Evolutionary conservation across 2,113 vertebrate genomes (phyloP).

Genomic region (Podarcis cretensis): DNA sequence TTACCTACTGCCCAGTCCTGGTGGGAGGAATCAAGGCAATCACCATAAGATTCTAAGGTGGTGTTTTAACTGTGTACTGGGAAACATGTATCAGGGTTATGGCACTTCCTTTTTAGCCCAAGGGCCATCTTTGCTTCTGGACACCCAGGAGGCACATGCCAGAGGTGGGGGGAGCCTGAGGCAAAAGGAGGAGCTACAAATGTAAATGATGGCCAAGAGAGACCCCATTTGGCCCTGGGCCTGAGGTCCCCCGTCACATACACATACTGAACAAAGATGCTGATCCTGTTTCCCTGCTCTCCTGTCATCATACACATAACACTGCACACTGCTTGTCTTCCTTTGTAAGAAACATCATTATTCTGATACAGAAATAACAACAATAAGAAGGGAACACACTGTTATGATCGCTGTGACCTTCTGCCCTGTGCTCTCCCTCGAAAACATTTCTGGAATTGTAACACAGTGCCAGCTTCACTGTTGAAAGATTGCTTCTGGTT

Average conservation of each 20-base stretch:
- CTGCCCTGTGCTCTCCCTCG: slow-evolving; percentile 21
- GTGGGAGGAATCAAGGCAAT: not conserved
- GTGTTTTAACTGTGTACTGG: not conserved
- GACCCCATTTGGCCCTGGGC: not conserved
- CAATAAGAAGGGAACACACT: slow-evolving; percentile 29
- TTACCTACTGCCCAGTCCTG: not conserved
- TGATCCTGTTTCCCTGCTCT: slow-evolving; percentile 17
- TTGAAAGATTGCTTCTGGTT: slow-evolving; percentile 48
- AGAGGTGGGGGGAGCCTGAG: no score
- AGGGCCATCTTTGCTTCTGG: no score
- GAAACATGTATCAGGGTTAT: no score
- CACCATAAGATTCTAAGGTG: not conserved
- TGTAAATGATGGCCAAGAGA: no score
- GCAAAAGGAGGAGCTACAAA: no score
- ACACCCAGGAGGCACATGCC: no score
- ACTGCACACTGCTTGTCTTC: not conserved
- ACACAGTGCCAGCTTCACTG: slow-evolving; percentile 32
- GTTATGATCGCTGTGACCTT: slow-evolving; percentile 43
- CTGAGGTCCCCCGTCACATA: not conserved
- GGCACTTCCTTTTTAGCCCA: no score
- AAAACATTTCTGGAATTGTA: slow-evolving; percentile 54
- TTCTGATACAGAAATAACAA: slow-evolving; percentile 56
- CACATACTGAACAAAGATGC: slow-evolving; percentile 31
- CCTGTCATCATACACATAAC: not conserved
- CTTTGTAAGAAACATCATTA: slow-evolving; percentile 7